These are phyloP conservation scores for Neoniphon sammara DNA, from an alignment of 2,797 vertebrate genomes.

Conservation along the genomic window DNA sequence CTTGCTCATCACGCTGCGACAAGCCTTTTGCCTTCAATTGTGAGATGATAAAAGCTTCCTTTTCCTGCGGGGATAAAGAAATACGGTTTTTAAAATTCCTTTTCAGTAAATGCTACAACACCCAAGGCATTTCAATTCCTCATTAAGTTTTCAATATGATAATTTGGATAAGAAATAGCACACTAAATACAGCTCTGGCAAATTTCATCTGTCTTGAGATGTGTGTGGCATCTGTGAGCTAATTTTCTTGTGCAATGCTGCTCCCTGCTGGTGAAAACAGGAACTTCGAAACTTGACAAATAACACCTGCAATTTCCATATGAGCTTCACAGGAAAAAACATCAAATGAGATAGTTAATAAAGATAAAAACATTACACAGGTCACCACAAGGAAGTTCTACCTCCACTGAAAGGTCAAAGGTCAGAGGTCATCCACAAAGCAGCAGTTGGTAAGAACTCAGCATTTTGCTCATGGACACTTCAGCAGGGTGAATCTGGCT, in stretches of 20 bases:
- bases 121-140: not conserved
- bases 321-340: not conserved
- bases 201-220: too few relatives aligned
- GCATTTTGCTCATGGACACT: too few relatives aligned
- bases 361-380: not conserved
- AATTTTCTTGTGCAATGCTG: slow-evolving; percentile 29
- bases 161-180: not conserved
- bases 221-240: not conserved
- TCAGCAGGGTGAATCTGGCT: too few relatives aligned
- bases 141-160: not conserved
- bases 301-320: not conserved
- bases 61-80: slow-evolving; percentile 85
- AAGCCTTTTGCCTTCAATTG: slow-evolving; percentile 85
- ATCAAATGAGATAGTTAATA: not conserved
- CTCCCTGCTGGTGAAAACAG: slow-evolving; percentile 59
- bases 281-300: not conserved
- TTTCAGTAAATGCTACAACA: not conserved
- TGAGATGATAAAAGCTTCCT: slow-evolving; percentile 87
- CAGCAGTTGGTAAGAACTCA: too few relatives aligned
- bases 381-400: too few relatives aligned
- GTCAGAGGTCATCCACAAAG: not conserved
- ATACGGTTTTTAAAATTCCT: not conserved
- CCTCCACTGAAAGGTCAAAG: slow-evolving; percentile 4
- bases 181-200: not conserved
- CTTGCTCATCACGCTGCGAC: slow-evolving; percentile 81